A percentile compares a stretch with the other conserved stretches of the same genome.
phyloP scores from a whole-genome alignment of 23 tunicate species.

The Botrylloides violaceus region DNA sequence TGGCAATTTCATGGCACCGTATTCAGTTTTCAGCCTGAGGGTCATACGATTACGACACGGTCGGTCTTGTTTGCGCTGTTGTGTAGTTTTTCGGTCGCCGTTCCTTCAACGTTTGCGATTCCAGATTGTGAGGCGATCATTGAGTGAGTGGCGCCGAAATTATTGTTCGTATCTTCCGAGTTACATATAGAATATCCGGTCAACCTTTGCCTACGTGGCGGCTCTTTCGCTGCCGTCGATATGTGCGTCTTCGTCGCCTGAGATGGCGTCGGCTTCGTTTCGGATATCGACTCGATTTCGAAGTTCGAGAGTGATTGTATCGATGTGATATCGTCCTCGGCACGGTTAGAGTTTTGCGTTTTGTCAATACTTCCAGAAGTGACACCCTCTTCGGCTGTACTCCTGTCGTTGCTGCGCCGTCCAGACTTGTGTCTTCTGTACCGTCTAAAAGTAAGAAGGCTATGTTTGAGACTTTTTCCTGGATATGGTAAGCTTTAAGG shows the following conservation, averaged over 20 bases:
- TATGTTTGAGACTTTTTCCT: too few relatives aligned
- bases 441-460: neutral
- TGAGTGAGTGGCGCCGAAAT: too few relatives aligned
- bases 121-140: too few relatives aligned
- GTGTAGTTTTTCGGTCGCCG: too few relatives aligned
- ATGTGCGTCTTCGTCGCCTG: neutral
- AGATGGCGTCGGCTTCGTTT: conserved; percentile 1
- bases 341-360: neutral
- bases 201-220: neutral
- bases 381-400: neutral
- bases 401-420: neutral
- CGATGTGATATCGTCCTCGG: neutral
- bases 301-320: neutral
- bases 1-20: too few relatives aligned
- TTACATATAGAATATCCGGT: neutral
- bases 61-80: too few relatives aligned
- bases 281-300: neutral
- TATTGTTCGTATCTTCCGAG: neutral
- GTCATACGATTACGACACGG: too few relatives aligned
- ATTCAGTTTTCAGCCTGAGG: too few relatives aligned
- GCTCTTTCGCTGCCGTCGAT: neutral
- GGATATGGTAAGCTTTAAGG: too few relatives aligned
- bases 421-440: neutral
- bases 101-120: too few relatives aligned
- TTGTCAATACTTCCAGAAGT: neutral